Base-by-base conservation (phyloP, 2,888 invertebrate species). In the Lasioglossum villosulum region DNA sequence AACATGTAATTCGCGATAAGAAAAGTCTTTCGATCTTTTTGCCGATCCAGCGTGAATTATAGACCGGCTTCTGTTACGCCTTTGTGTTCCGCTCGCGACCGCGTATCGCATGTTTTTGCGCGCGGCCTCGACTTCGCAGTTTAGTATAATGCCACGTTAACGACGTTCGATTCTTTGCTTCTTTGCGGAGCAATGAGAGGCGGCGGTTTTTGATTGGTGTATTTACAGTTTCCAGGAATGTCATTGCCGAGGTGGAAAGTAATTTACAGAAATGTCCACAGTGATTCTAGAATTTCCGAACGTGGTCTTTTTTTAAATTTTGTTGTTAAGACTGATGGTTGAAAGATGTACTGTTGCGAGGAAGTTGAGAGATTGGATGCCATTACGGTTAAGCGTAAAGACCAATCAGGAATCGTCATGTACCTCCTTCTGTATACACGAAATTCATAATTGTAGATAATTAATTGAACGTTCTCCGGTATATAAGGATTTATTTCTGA, bases 401-500 rank as follows among this genome's bases (percentile, higher is more conserved):
- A 23, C 8, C 34, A 23, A 68, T 37, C 23, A 10, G 37, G 23
- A 23, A 68, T 30, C 66, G 34, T 0, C 34, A 23, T 68, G 19
- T 23, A 68, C 37, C 4, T 68, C 10, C 37, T 68, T 68, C 34
- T 23, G 70, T 70, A n/a, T 70, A 39, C 70, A 39, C 39, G n/a
- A 19, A 39, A 23, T 70, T 70, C 39, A 70, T 70, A 70, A 70
- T 70, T 70, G 39, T 39, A 70, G 39, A 70, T 70, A 70, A 70
- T 70, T 70, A 70, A n/a, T 70, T n/a, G 56, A 19, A 30, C 42
- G 37, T n/a, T 12, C 23, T 48, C 71, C 70, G 39, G 39, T 70
- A 70, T 39, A 70, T 70, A 70, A 70, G 70, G 70, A 39, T 39
- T 70, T 72, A 37, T 74, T 56, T 74, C 48, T 37, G 52, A 56